phyloP scores from a whole-genome alignment of 92 coral and sea anemone genomes.

The Chrysogorgia sp. region DNA sequence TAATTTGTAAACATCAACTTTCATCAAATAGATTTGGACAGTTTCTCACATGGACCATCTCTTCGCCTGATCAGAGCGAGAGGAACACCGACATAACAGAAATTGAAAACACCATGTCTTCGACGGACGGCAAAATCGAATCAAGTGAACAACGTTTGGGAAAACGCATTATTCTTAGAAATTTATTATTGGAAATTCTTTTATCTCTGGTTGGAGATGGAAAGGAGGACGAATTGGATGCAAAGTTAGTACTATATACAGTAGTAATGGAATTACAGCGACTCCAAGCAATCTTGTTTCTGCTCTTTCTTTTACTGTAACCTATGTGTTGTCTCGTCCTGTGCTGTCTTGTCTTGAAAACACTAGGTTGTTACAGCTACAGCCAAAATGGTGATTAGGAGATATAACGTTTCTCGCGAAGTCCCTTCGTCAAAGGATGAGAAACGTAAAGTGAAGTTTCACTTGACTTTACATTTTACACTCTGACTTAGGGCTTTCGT shows the following conservation, averaged over 20 bases:
- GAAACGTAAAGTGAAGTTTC: no score
- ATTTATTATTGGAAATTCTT: constrained; percentile 73
- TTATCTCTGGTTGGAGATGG: constrained; percentile 74
- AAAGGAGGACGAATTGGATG: constrained; percentile 75
- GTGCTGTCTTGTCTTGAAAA: no score
- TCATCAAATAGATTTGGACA: constrained; percentile 78
- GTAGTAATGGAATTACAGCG: no score
- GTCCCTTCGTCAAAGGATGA: no score
- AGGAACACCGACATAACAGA: constrained; percentile 16
- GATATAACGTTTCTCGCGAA: no score
- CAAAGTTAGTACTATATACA: constrained; percentile 57
- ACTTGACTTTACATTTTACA: no score
- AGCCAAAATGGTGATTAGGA: no score
- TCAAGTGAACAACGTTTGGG: constrained; percentile 31
- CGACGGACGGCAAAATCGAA: constrained; percentile 32
- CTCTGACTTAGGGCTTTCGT: no score
- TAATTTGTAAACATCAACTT: neutral
- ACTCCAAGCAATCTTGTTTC: no score
- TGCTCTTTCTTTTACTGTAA: no score
- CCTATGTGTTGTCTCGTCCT: no score
- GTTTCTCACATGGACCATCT: constrained; percentile 80
- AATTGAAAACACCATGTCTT: constrained; percentile 8
- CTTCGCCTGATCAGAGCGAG: constrained; percentile 63
- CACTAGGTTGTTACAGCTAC: no score
- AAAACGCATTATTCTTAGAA: constrained; percentile 75